phyloP scores from a whole-genome alignment of 2,888 invertebrate species.

The Eulithis testata region DNA sequence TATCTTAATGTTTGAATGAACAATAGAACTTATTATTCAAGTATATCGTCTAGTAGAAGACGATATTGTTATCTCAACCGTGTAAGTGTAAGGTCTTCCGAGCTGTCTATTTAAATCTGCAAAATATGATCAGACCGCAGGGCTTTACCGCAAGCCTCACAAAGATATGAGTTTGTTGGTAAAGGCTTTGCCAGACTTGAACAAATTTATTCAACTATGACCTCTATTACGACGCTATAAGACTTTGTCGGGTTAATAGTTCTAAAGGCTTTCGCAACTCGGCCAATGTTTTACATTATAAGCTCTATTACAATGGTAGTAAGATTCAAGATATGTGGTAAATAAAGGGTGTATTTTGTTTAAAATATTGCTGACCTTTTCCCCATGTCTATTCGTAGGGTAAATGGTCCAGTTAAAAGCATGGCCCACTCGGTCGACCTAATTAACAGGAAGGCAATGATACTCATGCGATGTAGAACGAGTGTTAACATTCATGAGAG shows the following conservation, averaged over 20 bases:
- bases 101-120: conserved; percentile 35
- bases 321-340: conserved; percentile 25
- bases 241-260: conserved; percentile 21
- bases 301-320: conserved; percentile 24
- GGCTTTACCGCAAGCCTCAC: conserved; percentile 35
- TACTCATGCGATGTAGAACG: conserved; percentile 37
- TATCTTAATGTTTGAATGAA: conserved; percentile 16
- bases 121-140: conserved; percentile 40
- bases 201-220: conserved; percentile 33
- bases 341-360: conserved; percentile 37
- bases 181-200: conserved; percentile 30
- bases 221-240: conserved; percentile 37
- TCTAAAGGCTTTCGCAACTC: conserved; percentile 25
- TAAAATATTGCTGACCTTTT: conserved; percentile 43
- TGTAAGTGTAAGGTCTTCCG: conserved; percentile 19
- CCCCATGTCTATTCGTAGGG: conserved; percentile 39
- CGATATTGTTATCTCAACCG: conserved; percentile 20
- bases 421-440: conserved; percentile 39
- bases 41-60: conserved; percentile 6
- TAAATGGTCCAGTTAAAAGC: conserved; percentile 36
- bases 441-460: conserved; percentile 43
- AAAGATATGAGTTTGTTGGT: conserved; percentile 41
- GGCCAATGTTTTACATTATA: conserved; percentile 19
- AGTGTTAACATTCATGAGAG: conserved; percentile 43
- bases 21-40: conserved; percentile 22